Evolutionary conservation across 2,888 invertebrate species (phyloP), one percentile per base, ranked within the genome.

Genomic region (Eudasyphora cyanicolor): DNA sequence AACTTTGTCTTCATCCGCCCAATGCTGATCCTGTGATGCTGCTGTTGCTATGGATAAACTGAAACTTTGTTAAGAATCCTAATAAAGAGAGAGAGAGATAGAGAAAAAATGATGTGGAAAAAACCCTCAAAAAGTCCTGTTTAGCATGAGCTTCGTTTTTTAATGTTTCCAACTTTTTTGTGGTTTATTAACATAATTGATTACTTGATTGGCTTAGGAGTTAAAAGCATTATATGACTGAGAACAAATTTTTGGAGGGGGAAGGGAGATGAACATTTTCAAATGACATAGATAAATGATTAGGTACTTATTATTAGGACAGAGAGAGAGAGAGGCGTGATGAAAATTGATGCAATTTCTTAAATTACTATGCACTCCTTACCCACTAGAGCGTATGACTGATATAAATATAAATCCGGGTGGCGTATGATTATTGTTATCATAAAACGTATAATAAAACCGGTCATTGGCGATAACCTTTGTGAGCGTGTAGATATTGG

Each of bases 151-250:
- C 49, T 71, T 54, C 19, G 1, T 14, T 38, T 71, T 71, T 71
- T 35, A 17, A 4, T 21, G 17, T 21, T 64, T 38, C 4, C 45
- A 5, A 10, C 2, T 24, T 32, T 24, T 35, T 17, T 57, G 29
- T 45, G 60, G 51, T 42, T 75, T 45, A 73, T 82, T 77, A 67
- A 69, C 79, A 78, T 74, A 77, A 82, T 82, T 82, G 82, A 77
- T 82, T 67, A 73, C 78, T 75, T 74, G 74, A 75, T 78, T 75
- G 69, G 42, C 75, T 82, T 75, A 75, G 42, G 54, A 27, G 49
- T 49, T 73, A 62, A 32, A 67, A 76, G 19, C 42, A 8, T 80
- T 5, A 62, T 21, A 27, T 24, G 24, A 10, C 19, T 5, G 32
- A 17, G 4, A 32, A 17, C 62, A 17, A 17, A 24, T 27, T 24